Base-by-base conservation (phyloP, 1,140 invertebrate species). In the Uloborus diversus region DNA sequence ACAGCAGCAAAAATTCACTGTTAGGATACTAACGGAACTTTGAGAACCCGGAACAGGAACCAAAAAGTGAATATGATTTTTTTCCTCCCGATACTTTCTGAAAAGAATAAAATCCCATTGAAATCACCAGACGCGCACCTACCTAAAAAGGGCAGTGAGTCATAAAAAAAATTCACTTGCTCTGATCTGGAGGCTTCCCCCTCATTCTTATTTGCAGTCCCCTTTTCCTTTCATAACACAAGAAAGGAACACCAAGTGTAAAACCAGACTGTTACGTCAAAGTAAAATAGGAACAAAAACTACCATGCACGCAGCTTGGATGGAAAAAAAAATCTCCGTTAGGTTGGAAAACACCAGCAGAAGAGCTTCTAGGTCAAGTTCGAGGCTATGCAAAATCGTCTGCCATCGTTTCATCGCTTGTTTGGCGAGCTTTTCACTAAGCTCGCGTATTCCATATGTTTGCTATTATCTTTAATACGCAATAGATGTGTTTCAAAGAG, bases 331-430 rank as follows among this genome's bases (percentile, higher is more conserved):
- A 64, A 32, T 9, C 4, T 64, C 37, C 23, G 33, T 17, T 7
- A 5, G 7, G 20, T 53, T 35, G 53, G 32, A 71, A 73, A 61
- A 47, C 30, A 13, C 49, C 9, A 13, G 27, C 2, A 28, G 3
- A 25, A 56, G 25, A 68, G 2, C 59, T 64, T 75, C 20, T 75
- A 64, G 71, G 71, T 75, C 71, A 75, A 75, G 71, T 75, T 75
- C 71, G 71, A 62, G 59, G 57, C 28, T 51, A 64, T 51, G 47
- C 30, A 2, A 20, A 70, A 37, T 59, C 47, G 23, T 17, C 59
- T 25, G 42, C 28, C 20, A 35, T 27, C n/a, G 28, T 62, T 51
- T 64, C 64, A 75, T 75, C 71, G 71, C 71, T 64, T 20, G 30
- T 53, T 75, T 75, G 59, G 59, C 59, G 71, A 64, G 59, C 33